These are phyloP conservation scores for Smutsia temminckii DNA, from an alignment of 2,797 vertebrate species.

Conservation along the genomic window DNA sequence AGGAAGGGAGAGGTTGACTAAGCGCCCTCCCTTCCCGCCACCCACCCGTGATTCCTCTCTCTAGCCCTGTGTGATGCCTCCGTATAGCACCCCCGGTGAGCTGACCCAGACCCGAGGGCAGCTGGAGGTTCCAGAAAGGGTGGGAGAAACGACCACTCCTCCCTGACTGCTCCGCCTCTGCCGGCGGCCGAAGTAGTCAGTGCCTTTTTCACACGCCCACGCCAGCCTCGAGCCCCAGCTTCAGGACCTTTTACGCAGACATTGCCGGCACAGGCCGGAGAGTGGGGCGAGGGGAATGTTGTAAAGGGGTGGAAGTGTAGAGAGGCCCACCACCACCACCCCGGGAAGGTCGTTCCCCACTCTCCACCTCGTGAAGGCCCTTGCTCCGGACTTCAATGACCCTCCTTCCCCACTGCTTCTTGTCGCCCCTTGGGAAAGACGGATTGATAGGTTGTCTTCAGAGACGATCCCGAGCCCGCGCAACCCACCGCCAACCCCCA, in stretches of 20 bases:
- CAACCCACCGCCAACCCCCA: background rate
- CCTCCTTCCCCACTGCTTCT: background rate
- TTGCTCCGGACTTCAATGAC: background rate
- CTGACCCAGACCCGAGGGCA: background rate
- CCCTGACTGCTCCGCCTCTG: background rate
- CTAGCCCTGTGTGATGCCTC: background rate
- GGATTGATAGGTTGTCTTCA: background rate
- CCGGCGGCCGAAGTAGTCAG: background rate
- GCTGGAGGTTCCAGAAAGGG: background rate
- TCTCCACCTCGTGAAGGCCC: background rate
- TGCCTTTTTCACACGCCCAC: background rate
- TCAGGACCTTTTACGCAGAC: background rate
- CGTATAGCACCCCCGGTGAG: background rate
- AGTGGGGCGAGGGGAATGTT: no score
- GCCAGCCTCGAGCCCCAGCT: background rate
- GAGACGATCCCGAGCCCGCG: background rate
- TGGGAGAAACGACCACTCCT: background rate
- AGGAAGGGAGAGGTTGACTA: background rate
- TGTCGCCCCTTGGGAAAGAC: background rate
- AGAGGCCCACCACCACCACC: background rate
- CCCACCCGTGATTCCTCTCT: background rate
- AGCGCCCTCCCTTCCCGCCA: background rate
- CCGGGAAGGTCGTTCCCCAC: background rate
- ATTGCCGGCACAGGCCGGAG: background rate
- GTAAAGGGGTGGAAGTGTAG: background rate